Conservation (phyloP, 2,113 vertebrate genomes). For the Xyliphius kryptos region DNA sequence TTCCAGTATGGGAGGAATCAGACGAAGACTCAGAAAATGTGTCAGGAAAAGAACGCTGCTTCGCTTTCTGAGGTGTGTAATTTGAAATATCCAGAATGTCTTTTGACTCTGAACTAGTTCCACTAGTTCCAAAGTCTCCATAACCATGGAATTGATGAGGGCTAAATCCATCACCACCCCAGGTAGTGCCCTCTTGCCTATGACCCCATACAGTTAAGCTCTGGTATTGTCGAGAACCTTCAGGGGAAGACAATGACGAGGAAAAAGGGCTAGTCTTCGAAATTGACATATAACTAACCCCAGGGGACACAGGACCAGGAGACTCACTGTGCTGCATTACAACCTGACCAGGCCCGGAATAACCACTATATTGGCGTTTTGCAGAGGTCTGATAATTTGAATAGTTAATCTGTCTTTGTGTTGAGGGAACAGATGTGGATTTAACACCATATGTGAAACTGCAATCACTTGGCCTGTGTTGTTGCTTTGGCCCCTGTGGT, state of each 20-base stretch:
- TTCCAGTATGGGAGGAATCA: constrained; percentile 85
- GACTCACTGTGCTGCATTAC: constrained; percentile 74
- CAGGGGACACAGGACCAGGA: constrained; percentile 81
- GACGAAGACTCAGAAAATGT: constrained; percentile 93
- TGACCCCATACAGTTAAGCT: constrained; percentile 80
- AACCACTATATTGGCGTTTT: constrained; percentile 63
- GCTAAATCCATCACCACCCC: constrained; percentile 81
- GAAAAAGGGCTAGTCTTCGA: constrained; percentile 76
- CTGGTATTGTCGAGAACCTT: constrained; percentile 82
- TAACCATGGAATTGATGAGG: constrained; percentile 79
- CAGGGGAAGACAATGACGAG: constrained; percentile 70
- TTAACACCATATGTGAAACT: constrained; percentile 77
- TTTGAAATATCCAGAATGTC: constrained; percentile 98
- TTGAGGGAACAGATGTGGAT: constrained; percentile 69
- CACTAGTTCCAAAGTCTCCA: constrained; percentile 73
- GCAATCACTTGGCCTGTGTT: constrained; percentile 84
- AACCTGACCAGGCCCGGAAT: constrained; percentile 71
- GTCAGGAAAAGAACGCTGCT: constrained; percentile 83
- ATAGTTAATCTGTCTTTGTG: constrained; percentile 74
- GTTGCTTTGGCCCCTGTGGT: constrained; percentile 67
- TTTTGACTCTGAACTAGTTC: constrained; percentile 85
- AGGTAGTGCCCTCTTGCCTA: constrained; percentile 63
- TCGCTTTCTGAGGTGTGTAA: constrained; percentile 97
- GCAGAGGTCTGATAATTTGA: constrained; percentile 70
- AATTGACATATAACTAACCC: constrained; percentile 81